Evolutionary conservation across 2,888 invertebrate species (phyloP), one percentile per base, ranked within the genome.

Genomic region (Acanthosoma haemorrhoidale): DNA sequence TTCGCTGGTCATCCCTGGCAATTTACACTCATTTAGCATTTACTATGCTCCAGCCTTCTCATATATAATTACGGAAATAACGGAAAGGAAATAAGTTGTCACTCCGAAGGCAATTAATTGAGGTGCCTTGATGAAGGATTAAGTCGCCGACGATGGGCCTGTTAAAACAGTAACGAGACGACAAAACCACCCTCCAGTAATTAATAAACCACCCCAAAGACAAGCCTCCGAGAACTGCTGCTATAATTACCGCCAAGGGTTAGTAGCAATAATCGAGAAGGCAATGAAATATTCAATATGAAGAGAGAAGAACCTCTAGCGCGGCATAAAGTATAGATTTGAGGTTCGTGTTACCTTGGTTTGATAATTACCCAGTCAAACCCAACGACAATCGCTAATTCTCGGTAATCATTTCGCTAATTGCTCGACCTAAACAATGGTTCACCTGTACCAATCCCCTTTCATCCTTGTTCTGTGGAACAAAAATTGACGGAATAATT

Each of bases 321-420:
- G 25, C 0, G 51, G 25, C 51, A 51, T 51, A 25, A 51, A 51
- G 51, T 51, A 51, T 51, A n/a, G 51, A 51, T 51, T n/a, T 1
- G 25, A 51, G 5, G n/a, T 51, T 25, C 51, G 43, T 51, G 25
- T 25, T 25, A 13, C n/a, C 51, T 51, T 51, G 51, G 51, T 25
- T 51, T 51, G 25, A 51, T 51, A 51, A 51, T 51, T 29, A 51
- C 51, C 21, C 51, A 51, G 25, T 51, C 51, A 25, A 51, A 51
- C 51, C 51, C 51, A n/a, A 25, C n/a, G 51, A 25, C 51, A 51
- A 51, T 51, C 51, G 51, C 25, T 51, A 51, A 51, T 51, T 5
- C 51, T 25, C 6, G 25, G 25, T 51, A 51, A 51, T 51, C 29
- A 51, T 51, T 11, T 25, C 21, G 29, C 25, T 51, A 51, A 51